Evolutionary conservation across 2,888 invertebrate species (phyloP).

Genomic region (Diploptera punctata): DNA sequence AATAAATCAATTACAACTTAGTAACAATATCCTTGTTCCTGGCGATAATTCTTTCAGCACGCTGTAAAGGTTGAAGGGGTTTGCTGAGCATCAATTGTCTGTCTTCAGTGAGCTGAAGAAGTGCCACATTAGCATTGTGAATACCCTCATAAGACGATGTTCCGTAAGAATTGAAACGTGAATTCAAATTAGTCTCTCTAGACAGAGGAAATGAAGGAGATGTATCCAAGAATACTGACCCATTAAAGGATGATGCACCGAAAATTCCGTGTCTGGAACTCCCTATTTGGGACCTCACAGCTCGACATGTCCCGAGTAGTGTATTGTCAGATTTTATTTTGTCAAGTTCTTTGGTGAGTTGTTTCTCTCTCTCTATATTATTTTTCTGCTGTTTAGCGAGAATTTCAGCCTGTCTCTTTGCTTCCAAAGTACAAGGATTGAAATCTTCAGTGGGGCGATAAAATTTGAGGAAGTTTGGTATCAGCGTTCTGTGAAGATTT

Average conservation of each 20-base stretch:
- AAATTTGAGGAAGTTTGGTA: slow-evolving; percentile 21
- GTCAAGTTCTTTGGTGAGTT: slow-evolving; percentile 24
- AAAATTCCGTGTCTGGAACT: neutral
- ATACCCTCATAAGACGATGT: neutral
- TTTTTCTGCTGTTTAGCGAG: slow-evolving; percentile 14
- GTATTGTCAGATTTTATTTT: slow-evolving; percentile 21
- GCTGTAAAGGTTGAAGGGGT: slow-evolving; percentile 5
- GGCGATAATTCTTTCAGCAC: neutral
- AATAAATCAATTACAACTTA: slow-evolving; percentile 41
- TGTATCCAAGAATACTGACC: neutral
- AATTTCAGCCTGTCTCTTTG: no score
- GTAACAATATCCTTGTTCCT: slow-evolving; percentile 41
- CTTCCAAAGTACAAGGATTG: neutral
- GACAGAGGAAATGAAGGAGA: neutral
- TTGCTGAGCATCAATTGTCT: slow-evolving; percentile 35
- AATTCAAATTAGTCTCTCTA: neutral
- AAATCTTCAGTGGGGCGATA: slow-evolving; percentile 33
- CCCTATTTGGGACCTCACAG: slow-evolving; percentile 38
- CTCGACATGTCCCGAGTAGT: slow-evolving; percentile 43
- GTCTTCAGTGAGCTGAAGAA: slow-evolving; percentile 43
- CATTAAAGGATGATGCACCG: slow-evolving; percentile 3
- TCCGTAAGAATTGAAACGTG: neutral
- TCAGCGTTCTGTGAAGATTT: neutral
- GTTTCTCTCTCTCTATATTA: slow-evolving; percentile 28
- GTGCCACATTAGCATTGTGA: slow-evolving; percentile 16